Evolutionary conservation across 2,888 invertebrate genomes (phyloP), one percentile per base, ranked within the genome.

Genomic region (Hypomecis punctinalis): DNA sequence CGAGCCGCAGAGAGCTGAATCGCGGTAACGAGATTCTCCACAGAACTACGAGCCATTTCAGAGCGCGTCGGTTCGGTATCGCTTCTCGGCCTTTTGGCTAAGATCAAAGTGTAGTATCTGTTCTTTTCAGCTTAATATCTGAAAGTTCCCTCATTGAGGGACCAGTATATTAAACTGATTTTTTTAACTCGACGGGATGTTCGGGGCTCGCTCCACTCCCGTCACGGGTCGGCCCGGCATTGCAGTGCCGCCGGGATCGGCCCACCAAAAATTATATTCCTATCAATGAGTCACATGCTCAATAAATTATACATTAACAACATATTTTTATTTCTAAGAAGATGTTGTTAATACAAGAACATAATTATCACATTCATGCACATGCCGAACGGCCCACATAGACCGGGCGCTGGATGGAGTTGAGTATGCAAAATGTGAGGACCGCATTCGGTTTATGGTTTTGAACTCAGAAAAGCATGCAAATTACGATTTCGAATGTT

Each of bases 61-160:
- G 35, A 43, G 37, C n/a, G 4, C 3, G 4, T 0, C n/a, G 5
- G 0, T 0, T 5, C 11, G 33, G 49, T 61, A 59, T 45, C 48
- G 36, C 52, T 63, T 63, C 56, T 63, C 48, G 53, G 58, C 57
- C 49, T 57, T 61, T 61, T 63, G 62, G 56, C 55, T 57, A 62
- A 57, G 56, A 57, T 55, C 56, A 57, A 62, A 57, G 56, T 62
- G 62, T 57, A 62, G 62, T 62, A 62, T 62, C 56, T 57, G 62
- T 57, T 89, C 94, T 0, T 56, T 62, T 62, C 56, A 62, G 62
- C 55, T 56, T 62, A 62, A 56, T 56, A 62, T 56, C 56, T 62
- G 56, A 62, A 62, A 62, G 62, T 62, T 62, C 56, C 56, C 62
- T 56, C 62, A 62, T 33, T 56, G 62, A 61, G 61, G 61, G 61